Base-by-base conservation (phyloP, 2,888 invertebrate genomes). In the Harpalus rubripes region DNA sequence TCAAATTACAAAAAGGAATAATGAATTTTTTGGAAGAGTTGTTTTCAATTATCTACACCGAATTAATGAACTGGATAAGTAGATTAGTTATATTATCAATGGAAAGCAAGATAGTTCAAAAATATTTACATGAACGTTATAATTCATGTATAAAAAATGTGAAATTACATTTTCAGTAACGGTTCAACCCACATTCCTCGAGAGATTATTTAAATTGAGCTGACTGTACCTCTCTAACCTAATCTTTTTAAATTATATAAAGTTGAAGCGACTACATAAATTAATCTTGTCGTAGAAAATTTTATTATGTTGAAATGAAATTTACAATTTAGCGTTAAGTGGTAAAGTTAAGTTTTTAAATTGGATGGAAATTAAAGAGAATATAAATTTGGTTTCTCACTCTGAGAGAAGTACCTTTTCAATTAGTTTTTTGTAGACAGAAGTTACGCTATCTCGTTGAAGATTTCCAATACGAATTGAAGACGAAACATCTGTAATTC, bases 401-500 rank as follows among this genome's bases (percentile, higher is more conserved):
- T 10, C 7, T 39, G 10, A 39, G n/a, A n/a, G 7, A 68, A 68
- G n/a, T 39, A 68, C n/a, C 68, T 68, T 68, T 32, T 39, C 22
- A 68, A 68, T 68, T 32, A 68, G 15, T 68, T 68, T 68, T 39
- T 68, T 68, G 68, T 68, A 63, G 39, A 39, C n/a, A 7, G 22
- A 52, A 18, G 52, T 16, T 32, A 41, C 32, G 44, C 15, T 44
- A 41, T 44, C 52, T 74, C 52, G 12, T 18, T 16, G 52, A 74
- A 68, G 39, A 68, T 68, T 68, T 68, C 68, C 68, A 68, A 68
- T 68, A 68, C 68, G n/a, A 32, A 5, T 39, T 32, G 72, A 18
- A 32, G 15, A 15, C 39, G 72, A 22, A 74, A 74, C 44, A 41
- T 74, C 72, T 44, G 72, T 74, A 44, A 74, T 74, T 74, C 72